Evolutionary conservation across 2,113 vertebrate species (phyloP), one percentile per base, ranked within the genome.

Genomic region (Rhabdomys dilectus): DNA sequence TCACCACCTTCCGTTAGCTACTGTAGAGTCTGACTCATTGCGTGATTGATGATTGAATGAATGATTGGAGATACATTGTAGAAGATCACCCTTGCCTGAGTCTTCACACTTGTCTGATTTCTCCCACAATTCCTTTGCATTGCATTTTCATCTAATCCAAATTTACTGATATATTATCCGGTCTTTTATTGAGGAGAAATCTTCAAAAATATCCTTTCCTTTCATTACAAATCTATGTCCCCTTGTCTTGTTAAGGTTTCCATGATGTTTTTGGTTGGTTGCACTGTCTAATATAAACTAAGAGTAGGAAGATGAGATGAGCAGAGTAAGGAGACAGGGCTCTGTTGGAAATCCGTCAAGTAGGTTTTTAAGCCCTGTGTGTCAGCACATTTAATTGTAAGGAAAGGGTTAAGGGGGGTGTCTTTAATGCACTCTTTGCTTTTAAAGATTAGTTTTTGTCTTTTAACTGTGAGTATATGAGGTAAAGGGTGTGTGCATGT

Each of bases 151-250:
- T 85, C 12, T 72, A 66, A 45, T 13, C 19, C 51, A 53, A 56
- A 70, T n/a, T 77, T 24, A 48, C 81, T 64, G 87, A 88, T 62
- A 11, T 10, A 36, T n/a, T 34, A 12, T 45, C 78, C 12, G 82
- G 5, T 56, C 34, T 73, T 24, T 48, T 81, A 76, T 1, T 89
- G 11, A 36, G 36, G 19, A 39, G 1, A 3, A 93, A 31, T 53
- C 68, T 88, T 68, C 36, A 78, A 96, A 92, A 85, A 39, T 70
- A 24, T 60, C 42, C 16, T 72, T 56, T 91, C 73, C 5, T 80
- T 85, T 92, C 64, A 78, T 39, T 76, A 73, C 13, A 34, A 51
- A 84, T 73, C 24, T 31, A 60, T 78, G 78, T 60, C 11, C 24
- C 5, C 10, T 42, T 56, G 22, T 31, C 31, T 88, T 58, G 21